phyloP scores from a whole-genome alignment of 1,140 invertebrate species.

The Cotesia typhae region DNA sequence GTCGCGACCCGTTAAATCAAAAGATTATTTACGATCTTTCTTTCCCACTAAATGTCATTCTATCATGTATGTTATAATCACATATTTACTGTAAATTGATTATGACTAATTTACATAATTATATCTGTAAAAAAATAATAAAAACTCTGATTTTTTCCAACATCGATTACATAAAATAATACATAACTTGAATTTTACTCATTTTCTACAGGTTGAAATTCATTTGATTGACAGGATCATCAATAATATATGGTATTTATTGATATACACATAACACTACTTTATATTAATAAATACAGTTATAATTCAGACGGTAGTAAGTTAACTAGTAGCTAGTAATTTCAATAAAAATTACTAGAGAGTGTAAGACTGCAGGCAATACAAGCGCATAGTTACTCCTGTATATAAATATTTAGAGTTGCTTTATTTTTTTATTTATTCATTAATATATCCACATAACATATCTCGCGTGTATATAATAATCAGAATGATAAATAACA shows the following conservation, averaged over 20 bases:
- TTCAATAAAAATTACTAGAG: slow-evolving; percentile 14
- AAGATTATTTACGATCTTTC: neutral
- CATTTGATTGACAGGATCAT: slow-evolving; percentile 16
- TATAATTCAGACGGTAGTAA: neutral
- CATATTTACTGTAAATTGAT: too few species aligned
- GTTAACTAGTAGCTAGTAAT: slow-evolving; percentile 15
- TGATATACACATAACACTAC: neutral
- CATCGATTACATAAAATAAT: neutral
- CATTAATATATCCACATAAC: neutral
- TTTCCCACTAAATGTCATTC: slow-evolving; percentile 5
- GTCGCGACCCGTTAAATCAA: slow-evolving; percentile 5
- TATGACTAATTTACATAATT: too few species aligned
- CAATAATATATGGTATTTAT: neutral
- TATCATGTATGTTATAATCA: too few species aligned
- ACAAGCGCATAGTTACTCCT: neutral
- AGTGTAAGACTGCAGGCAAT: neutral
- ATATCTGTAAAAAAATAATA: too few species aligned
- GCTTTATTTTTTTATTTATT: neutral
- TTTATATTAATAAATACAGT: slow-evolving; percentile 18
- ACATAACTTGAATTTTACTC: slow-evolving; percentile 13
- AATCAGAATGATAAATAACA: slow-evolving; percentile 15
- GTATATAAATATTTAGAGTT: neutral
- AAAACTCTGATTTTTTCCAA: neutral
- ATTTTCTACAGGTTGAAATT: neutral
- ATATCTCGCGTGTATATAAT: slow-evolving; percentile 20